Base-by-base conservation (phyloP, 2,888 invertebrate species). In the Pocota personata region DNA sequence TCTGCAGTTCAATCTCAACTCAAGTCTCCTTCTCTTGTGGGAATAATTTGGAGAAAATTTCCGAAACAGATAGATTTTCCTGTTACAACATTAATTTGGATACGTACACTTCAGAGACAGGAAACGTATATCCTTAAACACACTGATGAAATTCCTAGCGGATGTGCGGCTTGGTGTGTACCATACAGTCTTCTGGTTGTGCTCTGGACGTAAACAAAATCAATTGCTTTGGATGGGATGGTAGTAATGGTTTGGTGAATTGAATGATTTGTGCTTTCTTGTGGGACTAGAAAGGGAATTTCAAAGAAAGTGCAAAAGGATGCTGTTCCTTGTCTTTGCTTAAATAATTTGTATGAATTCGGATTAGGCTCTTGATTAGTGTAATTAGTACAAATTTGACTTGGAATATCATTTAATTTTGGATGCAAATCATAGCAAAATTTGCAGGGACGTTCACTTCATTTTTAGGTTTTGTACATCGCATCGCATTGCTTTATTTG, bases 31-130 rank as follows among this genome's bases (percentile, higher is more conserved):
- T 62, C 27, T 71, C 48, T 64, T 46, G 37, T 69, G 76, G 76
- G 69, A 71, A 50, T 64, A 40, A 64, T 76, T 82, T 76, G 48
- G n/a, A 71, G 24, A 32, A 69, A 69, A 76, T 82, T 82, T 76
- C 76, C 69, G 60, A 62, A 75, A 62, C 46, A 69, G 48, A 71
- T 76, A 57, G 76, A 76, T 71, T 71, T 43, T 40, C 50, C 32
- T 27, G 62, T 55, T 71, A 46, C 60, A 60, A 67, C 62, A 75
- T 80, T 75, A 75, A 80, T 80, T 37, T 62, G 71, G 55, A 58
- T 64, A 55, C 27, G n/a, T 46, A 55, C 21, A 58, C 58, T 66
- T 40, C 16, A 43, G 66, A 35, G 43, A 16, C 60, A 35, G 52
- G 32, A 60, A 60, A 32, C 52, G 24, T 14, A 52, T 67, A 80